Conservation (phyloP, 2,888 invertebrate species). For the Sabellastarte sp. region DNA sequence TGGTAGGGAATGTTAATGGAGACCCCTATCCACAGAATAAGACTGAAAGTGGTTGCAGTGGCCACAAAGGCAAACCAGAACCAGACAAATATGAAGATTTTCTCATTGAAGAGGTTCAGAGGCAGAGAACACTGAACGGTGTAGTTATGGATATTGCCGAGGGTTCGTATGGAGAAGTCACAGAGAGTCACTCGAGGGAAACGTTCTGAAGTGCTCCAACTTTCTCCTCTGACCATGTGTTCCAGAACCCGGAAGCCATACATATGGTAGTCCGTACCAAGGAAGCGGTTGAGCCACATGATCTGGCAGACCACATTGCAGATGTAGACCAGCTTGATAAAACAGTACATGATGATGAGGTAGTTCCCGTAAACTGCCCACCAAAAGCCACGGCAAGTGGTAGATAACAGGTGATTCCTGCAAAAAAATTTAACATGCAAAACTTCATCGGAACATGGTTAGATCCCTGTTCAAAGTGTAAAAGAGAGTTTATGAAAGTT, state of each 20-base stretch:
- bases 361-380: slow-evolving; percentile 56
- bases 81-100: slow-evolving; percentile 20
- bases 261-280: slow-evolving; percentile 47
- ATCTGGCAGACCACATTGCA: slow-evolving; percentile 61
- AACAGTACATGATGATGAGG: slow-evolving; percentile 60
- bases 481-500: no score
- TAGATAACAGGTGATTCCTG: background rate
- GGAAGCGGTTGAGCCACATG: slow-evolving; percentile 61
- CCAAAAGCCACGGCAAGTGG: background rate
- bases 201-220: slow-evolving; percentile 51
- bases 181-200: slow-evolving; percentile 51
- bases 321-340: slow-evolving; percentile 58
- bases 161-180: slow-evolving; percentile 23
- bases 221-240: slow-evolving; percentile 56
- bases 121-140: slow-evolving; percentile 28
- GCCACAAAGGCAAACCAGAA: slow-evolving; percentile 21
- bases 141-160: slow-evolving; percentile 13
- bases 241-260: slow-evolving; percentile 55
- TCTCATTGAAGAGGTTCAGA: slow-evolving; percentile 20
- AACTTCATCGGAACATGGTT: no score
- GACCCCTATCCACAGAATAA: slow-evolving; percentile 9
- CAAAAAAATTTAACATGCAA: no score
- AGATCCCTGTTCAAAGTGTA: no score
- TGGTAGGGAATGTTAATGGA: slow-evolving; percentile 12
- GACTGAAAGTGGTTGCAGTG: slow-evolving; percentile 13